Conservation (phyloP, 2,797 vertebrate species). For the Galagoides demidoff region DNA sequence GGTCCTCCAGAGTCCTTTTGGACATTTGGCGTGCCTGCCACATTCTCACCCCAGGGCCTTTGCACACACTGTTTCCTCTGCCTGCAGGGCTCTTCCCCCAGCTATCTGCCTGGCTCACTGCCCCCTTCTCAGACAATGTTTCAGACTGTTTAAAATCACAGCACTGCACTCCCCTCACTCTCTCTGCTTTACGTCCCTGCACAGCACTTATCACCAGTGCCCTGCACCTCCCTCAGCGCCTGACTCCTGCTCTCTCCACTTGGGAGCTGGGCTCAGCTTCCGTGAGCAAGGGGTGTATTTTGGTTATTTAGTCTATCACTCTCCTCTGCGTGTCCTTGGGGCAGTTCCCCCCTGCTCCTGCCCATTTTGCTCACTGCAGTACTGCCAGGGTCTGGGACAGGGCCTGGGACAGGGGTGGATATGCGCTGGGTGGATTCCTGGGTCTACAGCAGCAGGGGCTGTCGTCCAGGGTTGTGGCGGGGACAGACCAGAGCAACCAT, state of each 20-base stretch:
- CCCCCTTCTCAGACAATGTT: not conserved
- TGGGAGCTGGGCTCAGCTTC: not conserved
- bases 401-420: rapidly evolving
- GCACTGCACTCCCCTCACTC: rapidly evolving
- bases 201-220: rapidly evolving
- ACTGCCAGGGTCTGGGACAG: not conserved
- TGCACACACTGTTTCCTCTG: too few relatives aligned
- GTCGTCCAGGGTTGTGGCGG: rapidly evolving
- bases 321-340: not conserved
- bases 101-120: too few relatives aligned
- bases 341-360: rapidly evolving
- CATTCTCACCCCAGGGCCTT: not conserved
- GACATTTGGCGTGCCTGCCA: rapidly evolving
- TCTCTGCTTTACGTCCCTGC: not conserved
- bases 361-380: not conserved
- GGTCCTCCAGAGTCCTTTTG: not conserved
- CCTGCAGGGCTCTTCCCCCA: not conserved
- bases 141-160: not conserved
- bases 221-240: rapidly evolving
- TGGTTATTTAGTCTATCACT: not conserved
- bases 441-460: not conserved
- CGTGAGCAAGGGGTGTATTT: not conserved
- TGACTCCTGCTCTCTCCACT: not conserved
- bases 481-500: not conserved
- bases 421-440: too few relatives aligned